Conservation (phyloP, 2,797 vertebrate genomes). For the Mico argentatus region DNA sequence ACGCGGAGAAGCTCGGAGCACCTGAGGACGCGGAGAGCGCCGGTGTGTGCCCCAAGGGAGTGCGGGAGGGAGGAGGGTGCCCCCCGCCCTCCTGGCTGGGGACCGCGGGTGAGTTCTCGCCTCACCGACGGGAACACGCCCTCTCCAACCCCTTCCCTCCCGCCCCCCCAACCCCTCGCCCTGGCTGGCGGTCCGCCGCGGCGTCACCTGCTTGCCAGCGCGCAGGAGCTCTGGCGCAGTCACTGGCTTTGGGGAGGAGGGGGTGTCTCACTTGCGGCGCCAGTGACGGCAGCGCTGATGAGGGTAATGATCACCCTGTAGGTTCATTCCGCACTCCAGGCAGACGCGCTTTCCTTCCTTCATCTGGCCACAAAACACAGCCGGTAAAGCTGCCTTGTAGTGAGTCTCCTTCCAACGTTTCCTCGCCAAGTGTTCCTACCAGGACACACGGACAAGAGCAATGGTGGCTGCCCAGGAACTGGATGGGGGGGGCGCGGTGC, state of each 20-base stretch:
- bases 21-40: slow-evolving; percentile 50
- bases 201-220: slow-evolving; percentile 11
- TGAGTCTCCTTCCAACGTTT: not conserved
- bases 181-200: not conserved
- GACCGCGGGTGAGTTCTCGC: not conserved
- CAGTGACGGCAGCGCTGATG: slow-evolving; percentile 7
- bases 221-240: not conserved
- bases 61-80: not conserved
- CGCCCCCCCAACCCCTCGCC: not conserved
- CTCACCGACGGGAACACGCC: not conserved
- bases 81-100: not conserved
- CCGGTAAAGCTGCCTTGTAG: not conserved
- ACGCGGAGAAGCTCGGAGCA: slow-evolving; percentile 78
- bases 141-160: not conserved
- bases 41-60: not conserved
- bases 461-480: not conserved
- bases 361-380: not conserved
- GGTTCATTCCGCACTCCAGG: not conserved
- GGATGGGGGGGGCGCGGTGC: not conserved
- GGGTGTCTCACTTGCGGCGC: not conserved
- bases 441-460: not conserved
- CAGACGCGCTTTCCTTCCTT: not conserved
- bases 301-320: not conserved
- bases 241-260: not conserved
- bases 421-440: not conserved